A percentile compares a stretch with the other conserved stretches of the same genome.
Conservation (phyloP, 30 jellyfish, hydroid and myxozoan genomes). For the Phacellophora camtschatica region DNA sequence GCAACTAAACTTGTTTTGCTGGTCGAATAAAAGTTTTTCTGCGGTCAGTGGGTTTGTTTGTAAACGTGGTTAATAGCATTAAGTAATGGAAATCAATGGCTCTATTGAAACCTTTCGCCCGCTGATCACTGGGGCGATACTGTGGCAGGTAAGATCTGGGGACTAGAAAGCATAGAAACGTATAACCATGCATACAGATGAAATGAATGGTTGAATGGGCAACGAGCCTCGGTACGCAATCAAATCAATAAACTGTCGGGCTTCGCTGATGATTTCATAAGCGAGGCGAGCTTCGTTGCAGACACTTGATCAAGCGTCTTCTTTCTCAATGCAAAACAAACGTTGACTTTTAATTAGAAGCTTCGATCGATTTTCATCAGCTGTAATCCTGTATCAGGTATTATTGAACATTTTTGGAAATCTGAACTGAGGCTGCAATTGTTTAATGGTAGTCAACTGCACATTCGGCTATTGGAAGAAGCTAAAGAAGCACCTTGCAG, state of each 20-base stretch:
- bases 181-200: slow-evolving; percentile 64
- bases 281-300: slow-evolving; percentile 58
- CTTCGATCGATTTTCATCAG: too few relatives aligned
- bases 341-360: background rate
- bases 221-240: slow-evolving; percentile 65
- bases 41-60: slow-evolving; percentile 77
- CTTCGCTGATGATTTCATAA: slow-evolving; percentile 76
- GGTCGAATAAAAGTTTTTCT: slow-evolving; percentile 32
- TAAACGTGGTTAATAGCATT: slow-evolving; percentile 62
- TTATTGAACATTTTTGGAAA: too few relatives aligned
- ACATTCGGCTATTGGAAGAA: background rate
- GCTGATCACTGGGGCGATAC: slow-evolving; percentile 61
- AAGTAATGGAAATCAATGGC: slow-evolving; percentile 68
- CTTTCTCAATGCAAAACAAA: slow-evolving; percentile 35
- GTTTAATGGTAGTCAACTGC: background rate
- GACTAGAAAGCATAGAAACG: slow-evolving; percentile 64
- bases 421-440: background rate
- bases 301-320: slow-evolving; percentile 61
- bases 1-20: background rate
- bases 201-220: slow-evolving; percentile 67
- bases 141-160: slow-evolving; percentile 77
- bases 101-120: slow-evolving; percentile 69
- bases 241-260: slow-evolving; percentile 73
- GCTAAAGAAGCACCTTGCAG: background rate
- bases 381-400: too few relatives aligned